Evolutionary conservation across 2,797 vertebrate genomes (phyloP), one percentile per base, ranked within the genome.

Genomic region (Parambassis ranga): DNA sequence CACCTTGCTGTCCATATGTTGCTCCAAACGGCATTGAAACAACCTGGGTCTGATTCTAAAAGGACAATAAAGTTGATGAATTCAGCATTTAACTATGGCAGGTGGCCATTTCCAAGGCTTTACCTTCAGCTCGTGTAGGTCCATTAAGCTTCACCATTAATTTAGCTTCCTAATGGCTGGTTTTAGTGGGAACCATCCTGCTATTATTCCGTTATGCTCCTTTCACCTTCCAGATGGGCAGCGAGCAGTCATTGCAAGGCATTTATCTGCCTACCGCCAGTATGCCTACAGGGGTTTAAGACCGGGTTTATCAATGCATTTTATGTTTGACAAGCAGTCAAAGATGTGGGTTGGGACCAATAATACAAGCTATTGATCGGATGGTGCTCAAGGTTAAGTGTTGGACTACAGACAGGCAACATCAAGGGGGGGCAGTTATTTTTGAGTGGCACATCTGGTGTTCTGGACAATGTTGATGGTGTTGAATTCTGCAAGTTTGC

Each of bases 301-400:
- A 42, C 10, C 3, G 3, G 32, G 39, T 71, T 69, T 58, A 46
- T 81, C 75, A 70, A 67, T 59, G 69, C 57, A 68, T 80, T 83
- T 84, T 38, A 75, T 83, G 87, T 80, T 68, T 78, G 65, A 77
- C 68, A 77, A 70, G 65, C 52, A 69, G 65, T 51, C 76, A 59
- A 82, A 82, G 55, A 48, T 65, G 78, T 46, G 48, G 58, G 27
- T 6, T 63, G 84, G 83, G 87, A 88, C 57, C 65, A 55, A 75
- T 91, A 85, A 90, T 84, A 83, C 70, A 62, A 71, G 62, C 68
- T 63, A 65, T 79, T 84, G 76, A 81, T 90, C 81, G 71, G 66
- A 69, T 64, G 33, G 80, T 33, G 43, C 71, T 88, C 83, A 90
- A 90, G 86, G 90, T 91, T 89, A 91, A 87, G 69, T 53, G 77